phyloP scores from a whole-genome alignment of 2,113 vertebrate species.

The Oreochromis spilurus region DNA sequence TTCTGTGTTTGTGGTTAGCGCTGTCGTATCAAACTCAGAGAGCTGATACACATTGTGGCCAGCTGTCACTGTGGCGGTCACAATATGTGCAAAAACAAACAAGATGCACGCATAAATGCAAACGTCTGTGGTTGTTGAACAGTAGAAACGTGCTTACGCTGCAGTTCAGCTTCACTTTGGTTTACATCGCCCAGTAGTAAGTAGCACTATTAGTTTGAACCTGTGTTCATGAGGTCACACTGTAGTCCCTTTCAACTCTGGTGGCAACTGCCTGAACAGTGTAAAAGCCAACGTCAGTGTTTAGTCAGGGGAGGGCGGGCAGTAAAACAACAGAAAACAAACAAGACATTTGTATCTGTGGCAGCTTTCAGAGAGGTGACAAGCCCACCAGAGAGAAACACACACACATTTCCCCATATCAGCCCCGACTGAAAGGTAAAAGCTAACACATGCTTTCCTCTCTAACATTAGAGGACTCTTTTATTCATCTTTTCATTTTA shows the following conservation, averaged over 20 bases:
- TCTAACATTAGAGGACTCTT: neutral
- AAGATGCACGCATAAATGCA: neutral
- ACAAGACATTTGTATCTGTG: constrained; percentile 16
- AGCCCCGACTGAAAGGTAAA: neutral
- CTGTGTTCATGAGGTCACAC: accelerated
- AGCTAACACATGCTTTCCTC: neutral
- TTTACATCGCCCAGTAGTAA: neutral
- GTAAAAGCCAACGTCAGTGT: constrained; percentile 8
- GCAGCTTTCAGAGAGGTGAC: constrained; percentile 28
- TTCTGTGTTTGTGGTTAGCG: neutral
- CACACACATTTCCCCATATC: neutral
- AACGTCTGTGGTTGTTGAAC: neutral
- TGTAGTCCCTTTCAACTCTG: neutral
- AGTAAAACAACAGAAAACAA: constrained; percentile 38
- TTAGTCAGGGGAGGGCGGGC: constrained; percentile 37
- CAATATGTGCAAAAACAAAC: neutral
- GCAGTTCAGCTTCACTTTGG: neutral
- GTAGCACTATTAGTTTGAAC: neutral
- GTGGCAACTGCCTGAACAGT: neutral
- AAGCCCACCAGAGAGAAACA: constrained; percentile 23
- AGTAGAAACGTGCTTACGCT: accelerated
- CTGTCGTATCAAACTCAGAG: neutral
- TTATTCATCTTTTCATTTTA: neutral
- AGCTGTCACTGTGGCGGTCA: constrained; percentile 7
- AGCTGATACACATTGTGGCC: neutral